Conservation (phyloP, 2,797 vertebrate species). For the Agapornis canus region DNA sequence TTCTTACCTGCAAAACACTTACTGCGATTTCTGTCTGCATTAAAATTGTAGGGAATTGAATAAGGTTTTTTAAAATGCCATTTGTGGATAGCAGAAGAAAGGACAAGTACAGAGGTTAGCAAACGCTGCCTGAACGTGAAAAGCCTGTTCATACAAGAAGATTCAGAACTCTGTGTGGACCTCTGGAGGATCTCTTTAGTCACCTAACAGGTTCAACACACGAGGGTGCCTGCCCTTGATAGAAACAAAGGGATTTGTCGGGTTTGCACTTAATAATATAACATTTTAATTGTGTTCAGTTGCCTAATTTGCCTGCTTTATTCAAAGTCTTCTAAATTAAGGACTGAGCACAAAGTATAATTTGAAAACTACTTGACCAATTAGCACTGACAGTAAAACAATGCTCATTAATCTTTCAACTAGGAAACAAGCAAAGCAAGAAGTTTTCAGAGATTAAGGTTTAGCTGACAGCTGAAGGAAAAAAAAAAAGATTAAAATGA, state of each 20-base stretch:
- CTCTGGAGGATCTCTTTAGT: neutral
- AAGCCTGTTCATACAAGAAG: neutral
- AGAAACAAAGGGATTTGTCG: neutral
- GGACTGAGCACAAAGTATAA: neutral
- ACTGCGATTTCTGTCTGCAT: neutral
- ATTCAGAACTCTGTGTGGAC: neutral
- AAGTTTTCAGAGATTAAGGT: conserved; percentile 45
- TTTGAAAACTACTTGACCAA: neutral
- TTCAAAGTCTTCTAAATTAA: neutral
- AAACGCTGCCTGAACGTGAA: neutral
- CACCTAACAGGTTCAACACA: rapidly evolving
- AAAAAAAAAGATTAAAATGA: conserved; percentile 26
- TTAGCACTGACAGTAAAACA: neutral
- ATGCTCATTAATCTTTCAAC: conserved; percentile 25
- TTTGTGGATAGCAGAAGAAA: neutral
- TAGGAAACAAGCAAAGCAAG: conserved; percentile 47
- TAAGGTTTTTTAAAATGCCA: neutral
- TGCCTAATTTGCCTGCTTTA: neutral
- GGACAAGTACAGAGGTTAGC: neutral
- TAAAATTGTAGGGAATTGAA: neutral
- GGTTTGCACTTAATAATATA: neutral
- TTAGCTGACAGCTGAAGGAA: conserved; percentile 50
- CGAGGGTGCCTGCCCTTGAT: rapidly evolving
- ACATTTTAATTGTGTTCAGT: neutral
- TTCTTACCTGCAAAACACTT: neutral